Percentiles rank a stretch among this genome's conserved stretches.
Conservation (phyloP, 2,888 invertebrate species). For the Machimus rusticus region DNA sequence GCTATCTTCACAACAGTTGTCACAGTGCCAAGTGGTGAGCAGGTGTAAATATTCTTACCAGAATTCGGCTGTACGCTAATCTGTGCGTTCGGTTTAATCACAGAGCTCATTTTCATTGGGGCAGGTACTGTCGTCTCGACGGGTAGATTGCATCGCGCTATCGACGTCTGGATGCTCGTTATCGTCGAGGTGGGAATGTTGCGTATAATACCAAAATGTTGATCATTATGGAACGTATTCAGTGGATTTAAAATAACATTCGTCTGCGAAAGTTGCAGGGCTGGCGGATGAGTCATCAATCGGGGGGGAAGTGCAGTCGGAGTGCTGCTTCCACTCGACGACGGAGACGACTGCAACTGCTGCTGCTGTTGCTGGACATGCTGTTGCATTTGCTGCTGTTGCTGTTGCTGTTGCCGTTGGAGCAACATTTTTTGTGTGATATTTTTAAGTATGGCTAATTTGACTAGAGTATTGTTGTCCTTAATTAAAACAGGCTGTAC, state of each 20-base stretch:
- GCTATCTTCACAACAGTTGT: neutral
- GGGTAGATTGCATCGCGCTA: neutral
- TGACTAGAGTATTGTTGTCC: neutral
- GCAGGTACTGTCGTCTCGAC: neutral
- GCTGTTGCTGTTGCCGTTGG: neutral
- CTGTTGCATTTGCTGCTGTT: neutral
- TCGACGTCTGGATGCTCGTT: neutral
- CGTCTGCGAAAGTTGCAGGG: neutral
- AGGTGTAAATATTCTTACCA: neutral
- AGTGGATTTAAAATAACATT: neutral
- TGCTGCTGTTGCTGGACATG: neutral
- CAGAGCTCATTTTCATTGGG: neutral
- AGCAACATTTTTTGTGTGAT: conserved; percentile 1
- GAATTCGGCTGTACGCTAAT: neutral
- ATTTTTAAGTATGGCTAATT: conserved; percentile 6
- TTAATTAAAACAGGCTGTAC: neutral
- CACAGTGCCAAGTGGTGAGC: neutral
- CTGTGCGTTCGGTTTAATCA: neutral
- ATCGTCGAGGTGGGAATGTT: neutral
- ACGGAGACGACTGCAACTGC: neutral
- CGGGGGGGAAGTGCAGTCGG: neutral
- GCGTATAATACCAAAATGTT: neutral
- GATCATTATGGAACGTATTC: neutral
- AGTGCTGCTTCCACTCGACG: neutral
- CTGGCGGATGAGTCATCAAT: neutral